Evolutionary conservation across 2,113 vertebrate species (phyloP), one percentile per base, ranked within the genome.

Genomic region (Pungitius pungitius): DNA sequence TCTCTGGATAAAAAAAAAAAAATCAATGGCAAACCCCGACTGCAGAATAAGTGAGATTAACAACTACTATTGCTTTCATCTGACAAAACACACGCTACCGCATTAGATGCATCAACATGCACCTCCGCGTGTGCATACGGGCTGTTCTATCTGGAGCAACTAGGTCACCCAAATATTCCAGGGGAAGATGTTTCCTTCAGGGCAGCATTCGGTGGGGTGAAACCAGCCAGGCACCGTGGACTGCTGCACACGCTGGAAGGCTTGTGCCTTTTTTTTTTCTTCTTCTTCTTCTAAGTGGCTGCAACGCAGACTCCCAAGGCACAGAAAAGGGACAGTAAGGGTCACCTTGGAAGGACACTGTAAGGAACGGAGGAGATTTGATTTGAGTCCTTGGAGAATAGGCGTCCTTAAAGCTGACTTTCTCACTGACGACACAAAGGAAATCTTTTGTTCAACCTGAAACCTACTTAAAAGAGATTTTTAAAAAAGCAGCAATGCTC

Each of bases 141-240:
- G 47, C 79, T 24, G 68, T 30, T 77, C 84, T 85, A 88, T 87
- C 83, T 84, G 65, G 27, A 89, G 89, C 82, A 91, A 86, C 82
- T 92, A 84, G 91, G 90, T 92, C 86, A 92, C 91, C 90, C 84
- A 78, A 77, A 91, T 91, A 75, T 90, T 88, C 77, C 78, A 85
- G 85, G 81, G 56, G 83, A 89, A 72, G 70, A 77, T 73, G 83
- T 84, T 87, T 85, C 64, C 87, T 87, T 84, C 62, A 69, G 82
- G 88, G 76, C 58, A 75, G 68, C n/a, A 66, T 62, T 78, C 75
- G 74, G 68, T 15, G 54, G 73, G 87, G 90, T 89, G 86, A 92
- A 89, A 43, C 52, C 18, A 5, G 37, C 56, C 51, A 60, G 42
- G 62, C 73, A 4, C 51, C 0, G 13, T 14, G 60, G 54, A 71